Conservation (phyloP, 2,888 invertebrate species). For the Drosophila buzzatii region DNA sequence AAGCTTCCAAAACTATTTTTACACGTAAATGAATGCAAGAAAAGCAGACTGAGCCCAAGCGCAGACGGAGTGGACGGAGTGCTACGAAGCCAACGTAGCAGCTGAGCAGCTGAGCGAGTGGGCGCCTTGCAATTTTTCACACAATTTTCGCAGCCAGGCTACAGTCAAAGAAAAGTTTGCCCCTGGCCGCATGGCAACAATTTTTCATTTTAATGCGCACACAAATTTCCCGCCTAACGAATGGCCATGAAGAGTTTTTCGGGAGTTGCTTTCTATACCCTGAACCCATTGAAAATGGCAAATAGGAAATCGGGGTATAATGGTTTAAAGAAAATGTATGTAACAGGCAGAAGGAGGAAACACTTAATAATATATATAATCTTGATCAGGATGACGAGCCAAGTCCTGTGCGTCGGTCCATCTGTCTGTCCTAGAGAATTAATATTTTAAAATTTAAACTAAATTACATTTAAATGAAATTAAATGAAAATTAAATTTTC, state of each 20-base stretch:
- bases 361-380: neutral
- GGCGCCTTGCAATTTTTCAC: slow-evolving; percentile 54
- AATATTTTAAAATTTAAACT: too few relatives aligned
- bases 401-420: neutral
- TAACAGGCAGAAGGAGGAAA: neutral
- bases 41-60: slow-evolving; percentile 16
- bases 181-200: slow-evolving; percentile 67
- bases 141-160: slow-evolving; percentile 51
- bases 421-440: too few relatives aligned
- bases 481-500: too few relatives aligned
- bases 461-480: too few relatives aligned
- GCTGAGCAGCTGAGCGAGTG: slow-evolving; percentile 9
- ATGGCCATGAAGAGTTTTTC: slow-evolving; percentile 43
- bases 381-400: neutral
- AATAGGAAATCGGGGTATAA: neutral
- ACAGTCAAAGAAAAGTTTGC: slow-evolving; percentile 50
- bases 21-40: slow-evolving; percentile 68
- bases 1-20: slow-evolving; percentile 72
- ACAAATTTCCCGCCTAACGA: slow-evolving; percentile 77
- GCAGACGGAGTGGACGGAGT: neutral
- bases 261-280: slow-evolving; percentile 6
- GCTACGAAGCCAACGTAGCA: too few relatives aligned
- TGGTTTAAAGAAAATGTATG: neutral
- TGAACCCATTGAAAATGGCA: neutral
- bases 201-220: slow-evolving; percentile 82